These are phyloP conservation scores for Aradophagus sp. DNA, from an alignment of 1,140 invertebrate genomes.

Conservation along the genomic window DNA sequence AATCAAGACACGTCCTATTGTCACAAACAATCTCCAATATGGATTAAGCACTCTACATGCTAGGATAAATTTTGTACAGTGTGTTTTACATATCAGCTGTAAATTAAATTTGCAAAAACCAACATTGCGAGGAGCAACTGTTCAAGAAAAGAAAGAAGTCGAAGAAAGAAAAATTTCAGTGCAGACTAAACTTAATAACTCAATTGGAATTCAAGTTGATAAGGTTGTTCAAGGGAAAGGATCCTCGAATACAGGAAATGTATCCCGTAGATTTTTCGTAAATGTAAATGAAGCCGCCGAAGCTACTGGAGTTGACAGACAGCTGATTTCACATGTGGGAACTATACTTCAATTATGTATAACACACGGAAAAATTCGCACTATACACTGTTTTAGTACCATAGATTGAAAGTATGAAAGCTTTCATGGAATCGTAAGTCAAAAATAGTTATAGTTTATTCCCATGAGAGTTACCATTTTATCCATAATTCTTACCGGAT, in stretches of 20 bases:
- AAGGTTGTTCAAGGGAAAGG: constrained; percentile 31
- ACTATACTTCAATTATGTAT: constrained; percentile 15
- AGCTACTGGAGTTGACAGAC: constrained; percentile 15
- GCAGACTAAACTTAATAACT: background rate
- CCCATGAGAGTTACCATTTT: too few relatives aligned
- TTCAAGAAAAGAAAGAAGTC: background rate
- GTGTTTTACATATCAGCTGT: constrained; percentile 11
- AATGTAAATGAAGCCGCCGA: constrained; percentile 2
- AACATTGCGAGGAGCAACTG: constrained; percentile 7
- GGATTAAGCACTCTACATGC: constrained; percentile 9
- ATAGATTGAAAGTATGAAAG: too few relatives aligned
- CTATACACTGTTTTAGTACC: too few relatives aligned
- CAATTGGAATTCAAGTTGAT: constrained; percentile 19
- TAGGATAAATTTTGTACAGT: constrained; percentile 9
- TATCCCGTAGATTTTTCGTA: constrained; percentile 15
- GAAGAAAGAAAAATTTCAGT: constrained; percentile 5
- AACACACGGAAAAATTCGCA: too few relatives aligned
- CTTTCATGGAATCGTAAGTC: too few relatives aligned
- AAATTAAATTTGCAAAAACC: constrained; percentile 6
- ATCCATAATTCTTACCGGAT: too few relatives aligned
- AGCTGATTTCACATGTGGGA: constrained; percentile 8
- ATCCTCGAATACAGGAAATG: constrained; percentile 27
- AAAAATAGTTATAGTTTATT: too few relatives aligned
- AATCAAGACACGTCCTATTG: constrained; percentile 1
- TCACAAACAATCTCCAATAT: constrained; percentile 5